Conservation (phyloP, 2,888 invertebrate species). For the Cosmorhoe ocellata region DNA sequence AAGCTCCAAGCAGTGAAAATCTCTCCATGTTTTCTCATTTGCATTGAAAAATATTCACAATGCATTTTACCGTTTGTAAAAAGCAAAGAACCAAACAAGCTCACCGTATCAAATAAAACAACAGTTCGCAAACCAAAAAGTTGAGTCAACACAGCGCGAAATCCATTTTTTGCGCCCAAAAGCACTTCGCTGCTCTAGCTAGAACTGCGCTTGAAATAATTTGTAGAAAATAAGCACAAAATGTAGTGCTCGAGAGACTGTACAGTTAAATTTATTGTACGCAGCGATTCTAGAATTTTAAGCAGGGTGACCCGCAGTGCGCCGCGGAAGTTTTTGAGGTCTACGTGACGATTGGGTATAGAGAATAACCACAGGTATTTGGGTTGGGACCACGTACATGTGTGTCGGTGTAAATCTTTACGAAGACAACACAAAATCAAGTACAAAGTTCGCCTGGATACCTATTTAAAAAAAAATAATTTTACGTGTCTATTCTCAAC, state of each 20-base stretch:
- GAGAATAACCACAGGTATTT: slow-evolving; percentile 3
- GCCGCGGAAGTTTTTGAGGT: slow-evolving; percentile 42
- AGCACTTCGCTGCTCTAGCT: slow-evolving; percentile 20
- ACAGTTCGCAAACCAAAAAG: slow-evolving; percentile 11
- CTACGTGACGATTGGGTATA: slow-evolving; percentile 22
- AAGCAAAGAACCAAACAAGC: slow-evolving; percentile 13
- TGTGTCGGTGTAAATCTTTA: slow-evolving; percentile 11
- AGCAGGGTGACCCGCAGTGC: slow-evolving; percentile 61
- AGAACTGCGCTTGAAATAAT: slow-evolving; percentile 57
- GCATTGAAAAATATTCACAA: slow-evolving; percentile 6
- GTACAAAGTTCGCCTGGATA: not conserved
- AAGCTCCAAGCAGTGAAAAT: no score
- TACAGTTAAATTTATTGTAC: slow-evolving; percentile 70
- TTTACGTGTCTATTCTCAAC: no score
- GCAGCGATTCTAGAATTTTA: slow-evolving; percentile 71
- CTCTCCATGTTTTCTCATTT: no score
- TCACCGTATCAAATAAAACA: slow-evolving; percentile 15
- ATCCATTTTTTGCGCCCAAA: slow-evolving; percentile 26
- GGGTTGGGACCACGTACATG: slow-evolving; percentile 5
- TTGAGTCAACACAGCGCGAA: slow-evolving; percentile 17
- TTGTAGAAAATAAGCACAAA: slow-evolving; percentile 68
- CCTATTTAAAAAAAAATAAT: no score
- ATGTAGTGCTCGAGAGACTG: slow-evolving; percentile 61
- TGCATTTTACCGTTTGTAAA: slow-evolving; percentile 3
- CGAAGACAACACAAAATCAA: no score